Percentiles rank a stretch among this genome's conserved stretches.
Conservation (phyloP, 2,113 vertebrate genomes). For the Loxodonta africana region DNA sequence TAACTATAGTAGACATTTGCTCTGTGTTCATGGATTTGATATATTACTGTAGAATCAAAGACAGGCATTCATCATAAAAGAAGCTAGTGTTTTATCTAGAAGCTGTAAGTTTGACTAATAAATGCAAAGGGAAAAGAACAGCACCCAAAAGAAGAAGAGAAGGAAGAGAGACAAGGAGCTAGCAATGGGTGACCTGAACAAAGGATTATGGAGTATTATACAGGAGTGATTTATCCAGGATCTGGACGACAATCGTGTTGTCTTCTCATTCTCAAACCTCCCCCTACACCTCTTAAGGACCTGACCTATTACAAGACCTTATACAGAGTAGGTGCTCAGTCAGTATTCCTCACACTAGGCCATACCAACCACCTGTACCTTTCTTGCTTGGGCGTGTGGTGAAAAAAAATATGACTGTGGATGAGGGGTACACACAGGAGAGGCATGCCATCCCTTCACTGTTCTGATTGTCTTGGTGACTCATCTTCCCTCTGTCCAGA, state of each 20-base stretch:
- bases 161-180: not conserved
- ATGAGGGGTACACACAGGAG: accelerated
- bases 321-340: not conserved
- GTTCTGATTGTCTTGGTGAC: constrained; percentile 15
- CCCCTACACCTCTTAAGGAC: not conserved
- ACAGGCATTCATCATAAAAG: not conserved
- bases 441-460: constrained; percentile 54
- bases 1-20: constrained; percentile 5
- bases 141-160: not conserved
- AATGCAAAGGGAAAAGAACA: constrained; percentile 5
- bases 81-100: constrained; percentile 36
- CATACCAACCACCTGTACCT: not conserved
- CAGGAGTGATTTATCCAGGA: not conserved
- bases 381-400: not conserved
- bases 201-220: not conserved
- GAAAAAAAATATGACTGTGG: not conserved
- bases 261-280: not conserved
- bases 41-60: constrained; percentile 30
- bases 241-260: not conserved
- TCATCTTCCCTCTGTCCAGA: constrained; percentile 37
- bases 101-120: not conserved
- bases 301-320: not conserved
- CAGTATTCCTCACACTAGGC: not conserved
- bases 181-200: not conserved
- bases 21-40: constrained; percentile 40